phyloP scores from a whole-genome alignment of 2,888 invertebrate genomes.

The Aphodius sticticus region DNA sequence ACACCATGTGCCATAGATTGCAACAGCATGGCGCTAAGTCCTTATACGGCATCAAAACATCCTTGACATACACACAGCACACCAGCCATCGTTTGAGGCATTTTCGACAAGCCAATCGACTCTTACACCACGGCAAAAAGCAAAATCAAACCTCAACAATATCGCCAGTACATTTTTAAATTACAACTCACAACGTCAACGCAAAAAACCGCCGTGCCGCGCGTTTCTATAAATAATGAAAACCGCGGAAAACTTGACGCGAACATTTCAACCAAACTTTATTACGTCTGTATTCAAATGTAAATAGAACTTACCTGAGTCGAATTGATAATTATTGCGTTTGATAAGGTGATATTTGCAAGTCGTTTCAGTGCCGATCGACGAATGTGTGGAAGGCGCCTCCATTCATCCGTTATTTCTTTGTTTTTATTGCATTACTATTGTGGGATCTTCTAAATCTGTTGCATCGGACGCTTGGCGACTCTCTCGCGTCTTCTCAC shows the following conservation, averaged over 20 bases:
- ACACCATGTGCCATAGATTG: not conserved
- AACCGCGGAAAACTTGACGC: conserved; percentile 24
- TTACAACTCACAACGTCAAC: not conserved
- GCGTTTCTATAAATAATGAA: conserved; percentile 32
- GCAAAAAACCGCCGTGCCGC: not conserved
- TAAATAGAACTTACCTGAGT: not conserved
- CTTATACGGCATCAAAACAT: conserved; percentile 20
- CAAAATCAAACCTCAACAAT: not conserved
- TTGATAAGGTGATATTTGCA: conserved; percentile 6
- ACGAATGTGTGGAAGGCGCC: not conserved
- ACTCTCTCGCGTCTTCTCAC: conserved; percentile 35
- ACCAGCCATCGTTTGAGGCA: conserved; percentile 6
- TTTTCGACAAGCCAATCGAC: conserved; percentile 10
- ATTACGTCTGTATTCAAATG: too few relatives aligned
- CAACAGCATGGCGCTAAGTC: conserved; percentile 14
- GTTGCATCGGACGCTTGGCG: conserved; percentile 45
- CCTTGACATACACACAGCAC: conserved; percentile 16
- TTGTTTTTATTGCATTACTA: conserved; percentile 33
- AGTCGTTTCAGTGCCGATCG: not conserved
- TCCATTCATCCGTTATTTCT: not conserved
- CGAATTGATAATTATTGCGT: not conserved
- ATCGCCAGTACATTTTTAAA: not conserved
- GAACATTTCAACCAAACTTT: not conserved
- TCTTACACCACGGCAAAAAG: conserved; percentile 8
- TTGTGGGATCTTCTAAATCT: conserved; percentile 39